Evolutionary conservation across 2,797 vertebrate species (phyloP).

Genomic region (Pachyuromys duprasi): DNA sequence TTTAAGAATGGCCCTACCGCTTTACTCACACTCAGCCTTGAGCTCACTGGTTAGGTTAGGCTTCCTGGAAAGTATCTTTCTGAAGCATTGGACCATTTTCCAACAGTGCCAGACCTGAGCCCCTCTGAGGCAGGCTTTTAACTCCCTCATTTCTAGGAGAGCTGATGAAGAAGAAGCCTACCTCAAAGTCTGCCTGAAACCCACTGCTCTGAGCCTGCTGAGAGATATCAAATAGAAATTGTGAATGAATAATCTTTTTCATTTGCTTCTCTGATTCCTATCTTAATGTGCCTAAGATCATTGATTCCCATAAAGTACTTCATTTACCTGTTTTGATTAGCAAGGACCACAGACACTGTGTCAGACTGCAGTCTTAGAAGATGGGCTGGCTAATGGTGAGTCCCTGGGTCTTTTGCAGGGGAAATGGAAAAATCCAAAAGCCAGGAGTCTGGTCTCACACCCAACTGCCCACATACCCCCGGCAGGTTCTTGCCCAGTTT

Average conservation of each 20-base stretch:
- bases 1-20: neutral
- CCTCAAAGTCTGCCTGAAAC: neutral
- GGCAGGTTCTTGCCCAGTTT: neutral
- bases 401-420: neutral
- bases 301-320: neutral
- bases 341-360: neutral
- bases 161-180: neutral
- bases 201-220: neutral
- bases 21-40: neutral
- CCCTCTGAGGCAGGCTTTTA: neutral
- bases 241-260: neutral
- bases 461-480: neutral
- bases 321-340: constrained; percentile 7
- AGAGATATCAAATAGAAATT: neutral
- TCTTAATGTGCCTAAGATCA: neutral
- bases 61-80: neutral
- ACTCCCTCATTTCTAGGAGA: neutral
- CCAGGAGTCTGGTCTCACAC: neutral
- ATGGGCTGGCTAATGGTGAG: neutral
- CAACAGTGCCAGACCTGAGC: neutral
- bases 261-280: constrained; percentile 4
- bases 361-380: constrained; percentile 18
- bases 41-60: neutral
- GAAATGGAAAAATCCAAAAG: neutral
- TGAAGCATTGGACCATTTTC: neutral